These are phyloP conservation scores for Empis stercorea DNA, from an alignment of 2,888 invertebrate genomes.

Conservation along the genomic window DNA sequence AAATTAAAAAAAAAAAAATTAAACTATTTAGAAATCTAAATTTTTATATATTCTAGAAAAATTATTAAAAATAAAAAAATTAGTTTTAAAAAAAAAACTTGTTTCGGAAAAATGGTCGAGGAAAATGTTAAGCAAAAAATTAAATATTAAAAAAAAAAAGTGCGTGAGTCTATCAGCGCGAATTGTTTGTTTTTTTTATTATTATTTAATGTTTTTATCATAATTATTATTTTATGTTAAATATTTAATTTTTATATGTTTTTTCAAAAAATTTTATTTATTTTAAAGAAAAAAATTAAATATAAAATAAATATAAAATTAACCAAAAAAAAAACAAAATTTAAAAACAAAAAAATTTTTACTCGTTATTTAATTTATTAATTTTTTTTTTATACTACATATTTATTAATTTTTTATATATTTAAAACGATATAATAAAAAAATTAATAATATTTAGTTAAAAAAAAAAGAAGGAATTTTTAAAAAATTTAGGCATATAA, in stretches of 20 bases:
- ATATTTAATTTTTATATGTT: too few relatives aligned
- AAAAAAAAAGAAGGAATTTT: constrained; percentile 8
- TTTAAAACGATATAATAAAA: constrained; percentile 28
- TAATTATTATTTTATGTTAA: constrained; percentile 8
- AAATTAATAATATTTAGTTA: constrained; percentile 15
- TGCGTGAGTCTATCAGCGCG: constrained; percentile 11
- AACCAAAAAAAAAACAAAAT: constrained; percentile 12
- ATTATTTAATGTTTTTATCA: constrained; percentile 1
- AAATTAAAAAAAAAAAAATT: background rate
- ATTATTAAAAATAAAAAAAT: background rate
- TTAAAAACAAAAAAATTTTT: constrained; percentile 28
- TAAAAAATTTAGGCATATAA: constrained; percentile 10
- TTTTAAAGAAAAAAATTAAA: constrained; percentile 2
- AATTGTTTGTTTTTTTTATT: constrained; percentile 6
- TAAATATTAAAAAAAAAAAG: constrained; percentile 12
- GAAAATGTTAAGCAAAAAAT: constrained; percentile 2
- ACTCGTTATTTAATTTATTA: background rate
- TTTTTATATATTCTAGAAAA: background rate
- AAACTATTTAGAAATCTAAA: background rate
- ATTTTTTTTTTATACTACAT: background rate
- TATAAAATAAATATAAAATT: constrained; percentile 9
- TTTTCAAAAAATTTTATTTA: constrained; percentile 9
- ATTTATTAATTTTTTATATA: too few relatives aligned
- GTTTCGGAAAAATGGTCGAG: too few relatives aligned
- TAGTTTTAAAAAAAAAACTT: background rate